These are phyloP conservation scores for Phalacrocorax aristotelis DNA, from an alignment of 2,113 vertebrate species.

Conservation along the genomic window DNA sequence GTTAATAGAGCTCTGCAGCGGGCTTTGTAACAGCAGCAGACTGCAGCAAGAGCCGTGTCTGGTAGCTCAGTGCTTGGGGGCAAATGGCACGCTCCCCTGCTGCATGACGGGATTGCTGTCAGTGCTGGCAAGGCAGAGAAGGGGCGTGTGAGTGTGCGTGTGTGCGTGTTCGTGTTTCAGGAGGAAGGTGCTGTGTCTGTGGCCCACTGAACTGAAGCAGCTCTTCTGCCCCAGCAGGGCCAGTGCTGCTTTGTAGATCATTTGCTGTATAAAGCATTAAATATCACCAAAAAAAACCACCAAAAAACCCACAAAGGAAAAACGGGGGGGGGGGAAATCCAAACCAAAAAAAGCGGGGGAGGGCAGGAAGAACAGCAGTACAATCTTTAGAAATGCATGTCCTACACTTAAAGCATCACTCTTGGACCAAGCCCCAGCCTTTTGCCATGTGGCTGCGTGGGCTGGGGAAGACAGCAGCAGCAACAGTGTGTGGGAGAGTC, in stretches of 20 bases:
- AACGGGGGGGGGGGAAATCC: accelerated
- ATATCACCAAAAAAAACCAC: background rate
- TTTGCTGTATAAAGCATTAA: background rate
- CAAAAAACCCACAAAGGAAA: background rate
- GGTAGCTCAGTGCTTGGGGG: background rate
- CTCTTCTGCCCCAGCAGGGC: background rate
- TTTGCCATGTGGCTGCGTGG: accelerated
- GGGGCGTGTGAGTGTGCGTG: background rate
- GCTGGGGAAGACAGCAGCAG: background rate
- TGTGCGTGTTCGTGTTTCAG: background rate
- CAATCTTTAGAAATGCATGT: background rate
- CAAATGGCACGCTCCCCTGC: accelerated
- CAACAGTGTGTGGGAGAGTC: background rate
- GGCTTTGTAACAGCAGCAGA: background rate
- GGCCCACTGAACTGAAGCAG: background rate
- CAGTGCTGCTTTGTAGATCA: background rate
- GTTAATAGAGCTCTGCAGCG: background rate
- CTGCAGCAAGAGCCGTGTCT: background rate
- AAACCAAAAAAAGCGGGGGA: background rate
- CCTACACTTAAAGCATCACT: background rate
- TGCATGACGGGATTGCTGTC: accelerated
- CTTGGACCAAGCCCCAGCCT: background rate
- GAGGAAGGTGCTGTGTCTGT: background rate
- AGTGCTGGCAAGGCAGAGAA: background rate
- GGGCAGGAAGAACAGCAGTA: background rate